Evolutionary conservation across 2,797 vertebrate species (phyloP), one percentile per base, ranked within the genome.

Genomic region (Phalloptychus januarius): DNA sequence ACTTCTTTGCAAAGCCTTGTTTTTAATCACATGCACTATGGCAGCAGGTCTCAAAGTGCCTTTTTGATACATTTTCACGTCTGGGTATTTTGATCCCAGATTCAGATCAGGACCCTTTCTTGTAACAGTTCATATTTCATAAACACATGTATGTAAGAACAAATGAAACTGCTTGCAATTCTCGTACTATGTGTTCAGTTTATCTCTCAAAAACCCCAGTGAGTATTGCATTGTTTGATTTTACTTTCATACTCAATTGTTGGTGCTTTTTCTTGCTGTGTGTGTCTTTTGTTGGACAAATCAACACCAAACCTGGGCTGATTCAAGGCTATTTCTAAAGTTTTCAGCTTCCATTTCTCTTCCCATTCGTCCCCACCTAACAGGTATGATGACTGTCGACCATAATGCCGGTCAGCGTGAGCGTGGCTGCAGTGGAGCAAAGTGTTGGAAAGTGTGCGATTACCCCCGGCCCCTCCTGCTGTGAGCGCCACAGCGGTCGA

Each of bases 301-400:
- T 89, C 91, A 91, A 84, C 88, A 91, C 75, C 52, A 87, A 83
- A 87, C 72, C 77, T 1, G 4, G 72, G 85, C 90, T 91, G 92
- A 93, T 89, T 93, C 67, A 86, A 91, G 88, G 84, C 80, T 77
- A 86, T 90, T 93, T 84, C 78, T 89, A 78, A 80, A 71, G 83
- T 79, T 91, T 94, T 90, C 91, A 87, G 50, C 84, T 78, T 90
- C 86, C 81, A 90, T 92, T 90, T 91, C 85, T 74, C 83, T 87
- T 93, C 91, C 84, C 91, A 91, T 92, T 91, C 81, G 88, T 89
- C 88, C 87, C 82, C 87, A 76, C 83, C 86, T 85, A 86, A 88
- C 93, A 93, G 93, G 93, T 92, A 91, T 84, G 91, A 92, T 89
- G 91, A 88, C 89, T 90, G 93, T 85, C 89, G 90, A 87, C 90